These are phyloP conservation scores for Drosophila lini DNA, from an alignment of 1,140 invertebrate genomes.

Conservation along the genomic window DNA sequence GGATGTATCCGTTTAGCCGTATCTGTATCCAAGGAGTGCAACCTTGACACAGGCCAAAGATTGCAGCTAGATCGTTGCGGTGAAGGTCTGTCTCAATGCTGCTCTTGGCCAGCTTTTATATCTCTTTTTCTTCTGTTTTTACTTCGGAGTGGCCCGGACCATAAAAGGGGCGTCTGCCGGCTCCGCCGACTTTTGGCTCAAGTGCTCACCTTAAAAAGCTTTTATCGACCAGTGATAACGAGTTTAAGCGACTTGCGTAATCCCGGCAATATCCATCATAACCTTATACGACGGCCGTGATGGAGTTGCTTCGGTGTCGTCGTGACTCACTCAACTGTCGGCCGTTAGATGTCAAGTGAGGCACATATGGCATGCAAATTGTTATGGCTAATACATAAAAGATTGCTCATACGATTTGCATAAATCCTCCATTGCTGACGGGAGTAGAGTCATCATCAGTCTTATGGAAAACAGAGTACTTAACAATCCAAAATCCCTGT, in stretches of 20 bases:
- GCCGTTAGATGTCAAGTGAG: slow-evolving; percentile 52
- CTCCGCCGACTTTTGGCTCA: slow-evolving; percentile 32
- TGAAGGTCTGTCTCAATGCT: slow-evolving; percentile 35
- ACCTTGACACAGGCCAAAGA: slow-evolving; percentile 39
- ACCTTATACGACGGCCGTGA: slow-evolving; percentile 36
- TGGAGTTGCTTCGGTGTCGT: slow-evolving; percentile 18
- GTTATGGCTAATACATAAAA: slow-evolving; percentile 44
- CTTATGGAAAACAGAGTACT: background rate
- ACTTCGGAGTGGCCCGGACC: slow-evolving; percentile 28
- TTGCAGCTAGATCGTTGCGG: slow-evolving; percentile 32
- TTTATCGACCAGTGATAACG: slow-evolving; percentile 69
- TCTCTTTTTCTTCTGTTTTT: background rate
- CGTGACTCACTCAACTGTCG: slow-evolving; percentile 48
- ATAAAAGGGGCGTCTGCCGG: slow-evolving; percentile 59
- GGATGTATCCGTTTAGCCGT: slow-evolving; percentile 3
- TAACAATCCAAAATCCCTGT: slow-evolving; percentile 4
- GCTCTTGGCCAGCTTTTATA: slow-evolving; percentile 21
- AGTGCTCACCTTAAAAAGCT: slow-evolving; percentile 43
- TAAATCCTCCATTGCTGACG: slow-evolving; percentile 31
- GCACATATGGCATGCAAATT: slow-evolving; percentile 59
- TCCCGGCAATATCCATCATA: slow-evolving; percentile 39
- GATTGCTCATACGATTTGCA: slow-evolving; percentile 50
- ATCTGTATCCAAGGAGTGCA: slow-evolving; percentile 13
- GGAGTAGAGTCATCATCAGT: slow-evolving; percentile 28
- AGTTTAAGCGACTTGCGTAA: slow-evolving; percentile 59